A percentile compares a stretch with the other conserved stretches of the same genome.
phyloP scores from a whole-genome alignment of 2,113 vertebrate species.

The Etia nguti region DNA sequence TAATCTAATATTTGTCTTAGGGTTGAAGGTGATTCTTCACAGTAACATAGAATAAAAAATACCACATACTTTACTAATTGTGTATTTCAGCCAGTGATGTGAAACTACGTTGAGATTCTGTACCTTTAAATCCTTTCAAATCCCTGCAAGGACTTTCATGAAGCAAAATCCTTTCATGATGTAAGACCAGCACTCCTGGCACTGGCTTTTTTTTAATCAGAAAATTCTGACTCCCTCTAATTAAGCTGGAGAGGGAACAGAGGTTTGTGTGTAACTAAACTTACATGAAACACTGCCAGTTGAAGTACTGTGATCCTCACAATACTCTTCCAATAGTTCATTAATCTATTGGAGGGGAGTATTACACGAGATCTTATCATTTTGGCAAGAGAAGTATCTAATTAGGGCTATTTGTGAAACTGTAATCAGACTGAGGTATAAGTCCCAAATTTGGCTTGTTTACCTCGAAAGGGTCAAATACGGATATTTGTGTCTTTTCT shows the following conservation, averaged over 20 bases:
- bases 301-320: neutral
- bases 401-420: slow-evolving; percentile 14
- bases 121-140: slow-evolving; percentile 19
- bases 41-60: neutral
- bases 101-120: neutral
- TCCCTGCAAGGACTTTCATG: neutral
- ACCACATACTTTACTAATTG: neutral
- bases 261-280: slow-evolving; percentile 12
- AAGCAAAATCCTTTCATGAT: slow-evolving; percentile 27
- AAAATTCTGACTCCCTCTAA: slow-evolving; percentile 43
- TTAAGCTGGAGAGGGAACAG: slow-evolving; percentile 43
- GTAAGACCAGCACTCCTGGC: slow-evolving; percentile 24
- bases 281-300: slow-evolving; percentile 15
- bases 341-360: neutral
- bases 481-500: neutral
- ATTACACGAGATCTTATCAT: slow-evolving; percentile 1
- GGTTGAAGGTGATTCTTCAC: neutral
- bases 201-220: slow-evolving; percentile 41
- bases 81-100: neutral
- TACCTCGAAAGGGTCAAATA: neutral
- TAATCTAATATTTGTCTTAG: neutral
- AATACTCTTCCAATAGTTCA: neutral
- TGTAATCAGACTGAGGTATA: neutral
- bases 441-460: neutral
- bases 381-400: neutral